Conservation (phyloP, 2,113 vertebrate species). For the Cryptomyrus ogoouensis region DNA sequence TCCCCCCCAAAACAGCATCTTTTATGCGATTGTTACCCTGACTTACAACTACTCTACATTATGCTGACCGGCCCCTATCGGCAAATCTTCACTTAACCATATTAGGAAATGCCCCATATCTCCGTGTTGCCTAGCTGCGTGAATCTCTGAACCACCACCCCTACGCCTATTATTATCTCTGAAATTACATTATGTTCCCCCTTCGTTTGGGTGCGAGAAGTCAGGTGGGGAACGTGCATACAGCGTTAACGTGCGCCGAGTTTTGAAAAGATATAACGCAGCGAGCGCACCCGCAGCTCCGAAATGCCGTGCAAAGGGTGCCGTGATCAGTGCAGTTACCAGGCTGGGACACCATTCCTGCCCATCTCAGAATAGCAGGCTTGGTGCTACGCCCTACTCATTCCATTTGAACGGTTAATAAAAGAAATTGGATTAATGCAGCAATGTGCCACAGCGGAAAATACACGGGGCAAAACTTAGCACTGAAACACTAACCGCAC, state of each 20-base stretch:
- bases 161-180: background rate
- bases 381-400: background rate
- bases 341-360: background rate
- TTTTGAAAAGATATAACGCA: background rate
- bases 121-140: conserved; percentile 19
- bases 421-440: background rate
- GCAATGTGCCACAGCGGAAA: conserved; percentile 2
- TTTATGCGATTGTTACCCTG: background rate
- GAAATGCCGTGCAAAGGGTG: background rate
- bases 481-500: background rate
- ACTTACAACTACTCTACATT: background rate
- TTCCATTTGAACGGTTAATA: background rate
- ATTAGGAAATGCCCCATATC: conserved; percentile 23
- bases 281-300: background rate
- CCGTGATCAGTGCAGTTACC: background rate
- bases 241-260: background rate
- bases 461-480: background rate
- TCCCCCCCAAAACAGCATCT: background rate
- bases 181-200: background rate
- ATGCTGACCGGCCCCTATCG: background rate
- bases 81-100: conserved; percentile 22
- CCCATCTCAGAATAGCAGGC: background rate
- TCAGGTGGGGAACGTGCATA: background rate
- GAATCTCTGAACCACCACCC: background rate
- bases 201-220: background rate